phyloP scores from a whole-genome alignment of 2,113 vertebrate species.

The Notothenia rossii region DNA sequence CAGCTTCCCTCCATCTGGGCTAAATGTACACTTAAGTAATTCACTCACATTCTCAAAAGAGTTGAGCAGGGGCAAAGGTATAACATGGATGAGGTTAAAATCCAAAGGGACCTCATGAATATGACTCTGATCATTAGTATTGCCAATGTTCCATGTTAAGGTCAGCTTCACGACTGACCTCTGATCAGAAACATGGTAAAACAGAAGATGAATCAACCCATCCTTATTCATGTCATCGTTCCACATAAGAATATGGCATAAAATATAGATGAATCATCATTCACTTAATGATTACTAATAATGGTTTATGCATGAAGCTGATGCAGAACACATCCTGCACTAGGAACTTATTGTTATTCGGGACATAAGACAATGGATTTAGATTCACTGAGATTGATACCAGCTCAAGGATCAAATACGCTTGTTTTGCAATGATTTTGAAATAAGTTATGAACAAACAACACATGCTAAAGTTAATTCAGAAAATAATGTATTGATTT shows the following conservation, averaged over 20 bases:
- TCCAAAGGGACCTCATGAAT: constrained; percentile 16
- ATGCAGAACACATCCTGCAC: neutral
- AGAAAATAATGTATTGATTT: constrained; percentile 8
- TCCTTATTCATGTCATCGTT: constrained; percentile 12
- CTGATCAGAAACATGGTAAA: constrained; percentile 10
- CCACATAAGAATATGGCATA: neutral
- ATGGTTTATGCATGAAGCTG: neutral
- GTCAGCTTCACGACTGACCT: constrained; percentile 23
- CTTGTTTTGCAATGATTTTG: neutral
- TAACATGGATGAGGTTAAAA: constrained; percentile 6
- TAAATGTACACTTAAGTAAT: constrained; percentile 54
- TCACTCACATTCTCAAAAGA: neutral
- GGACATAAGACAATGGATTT: neutral
- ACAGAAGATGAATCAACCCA: neutral
- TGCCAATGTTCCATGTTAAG: constrained; percentile 11
- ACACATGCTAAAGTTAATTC: constrained; percentile 8
- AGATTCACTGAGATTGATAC: neutral
- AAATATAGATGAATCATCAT: neutral
- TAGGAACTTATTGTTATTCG: neutral
- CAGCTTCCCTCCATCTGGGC: constrained; percentile 2
- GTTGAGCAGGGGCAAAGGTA: constrained; percentile 15
- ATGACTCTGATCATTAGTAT: constrained; percentile 18
- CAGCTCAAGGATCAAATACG: neutral
- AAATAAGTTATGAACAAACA: neutral
- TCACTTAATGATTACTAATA: neutral